phyloP scores from a whole-genome alignment of 2,113 vertebrate genomes.

The Podilymbus podiceps region DNA sequence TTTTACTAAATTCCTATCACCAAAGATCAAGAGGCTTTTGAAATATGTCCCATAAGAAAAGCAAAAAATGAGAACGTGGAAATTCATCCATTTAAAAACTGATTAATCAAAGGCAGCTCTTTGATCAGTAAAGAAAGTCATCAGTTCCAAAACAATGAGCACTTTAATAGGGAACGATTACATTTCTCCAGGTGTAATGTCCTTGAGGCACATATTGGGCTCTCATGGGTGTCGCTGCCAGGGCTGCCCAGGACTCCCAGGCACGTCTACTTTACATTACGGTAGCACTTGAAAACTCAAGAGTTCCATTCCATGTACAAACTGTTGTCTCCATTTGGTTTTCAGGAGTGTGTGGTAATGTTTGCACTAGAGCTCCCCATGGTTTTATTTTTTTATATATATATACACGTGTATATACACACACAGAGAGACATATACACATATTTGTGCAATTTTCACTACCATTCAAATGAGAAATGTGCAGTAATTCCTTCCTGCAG shows the following conservation, averaged over 20 bases:
- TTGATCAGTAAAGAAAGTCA: conserved; percentile 6
- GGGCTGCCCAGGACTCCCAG: not conserved
- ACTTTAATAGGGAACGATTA: not conserved
- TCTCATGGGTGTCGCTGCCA: not conserved
- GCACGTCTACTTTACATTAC: not conserved
- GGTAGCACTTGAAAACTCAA: not conserved
- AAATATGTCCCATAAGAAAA: conserved; percentile 15
- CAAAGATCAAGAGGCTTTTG: conserved; percentile 45
- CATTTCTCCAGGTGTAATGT: not conserved
- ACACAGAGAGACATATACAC: not conserved
- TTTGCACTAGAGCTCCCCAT: not conserved
- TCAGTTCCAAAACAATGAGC: not conserved
- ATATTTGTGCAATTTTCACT: not conserved
- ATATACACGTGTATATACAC: no score
- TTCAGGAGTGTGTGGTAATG: accelerated
- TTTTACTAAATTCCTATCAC: conserved; percentile 5
- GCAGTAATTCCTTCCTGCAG: not conserved
- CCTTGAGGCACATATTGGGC: not conserved
- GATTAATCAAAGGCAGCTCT: conserved; percentile 16
- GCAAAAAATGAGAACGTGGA: not conserved
- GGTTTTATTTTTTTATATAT: not conserved
- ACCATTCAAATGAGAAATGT: not conserved
- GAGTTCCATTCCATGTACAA: not conserved
- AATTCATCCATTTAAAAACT: not conserved
- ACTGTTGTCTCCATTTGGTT: not conserved